Base-by-base conservation (phyloP, 2,113 vertebrate species). In the Trematomus loennbergii region DNA sequence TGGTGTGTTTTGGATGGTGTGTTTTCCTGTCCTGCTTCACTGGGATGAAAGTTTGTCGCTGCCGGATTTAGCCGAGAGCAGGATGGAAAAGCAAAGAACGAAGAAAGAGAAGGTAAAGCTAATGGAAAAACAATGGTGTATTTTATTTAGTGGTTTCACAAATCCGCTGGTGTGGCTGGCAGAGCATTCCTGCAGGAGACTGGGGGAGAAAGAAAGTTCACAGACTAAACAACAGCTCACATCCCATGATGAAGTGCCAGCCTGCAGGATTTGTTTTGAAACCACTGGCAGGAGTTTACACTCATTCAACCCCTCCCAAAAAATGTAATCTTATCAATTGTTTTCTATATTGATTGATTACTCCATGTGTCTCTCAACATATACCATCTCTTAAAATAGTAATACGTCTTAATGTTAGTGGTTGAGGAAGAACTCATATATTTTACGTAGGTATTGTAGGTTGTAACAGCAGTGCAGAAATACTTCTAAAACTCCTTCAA, bases 71-170 rank as follows among this genome's bases (percentile, higher is more conserved):
- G 80, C 85, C 75, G 86, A 82, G 79, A 74, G 64, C 89, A 84
- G 87, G 83, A 95, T 95, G 94, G 94, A 95, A 91, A 95, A 94
- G 88, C 91, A 78, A 43, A 91, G 82, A 72, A 25, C 79, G 22
- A 93, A 87, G 88, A 93, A 91, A 89, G 94, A 95, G 63, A 95
- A 95, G 94, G 94, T 95, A 92, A 94, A 7, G 7, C 36, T 40
- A 29, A 18, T 4, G 13, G 46, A 61, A 53, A 74, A 80, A 49
- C 20, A 15, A 5, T 0, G 45, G 0, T 0, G 10, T 4, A 71
- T 17, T 49, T 72, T 46, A 64, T 60, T 40, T 53, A 18, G 18
- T 3, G 74, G 15, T 60, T 58, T 36, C 45, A 25, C 13, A 12
- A 33, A 84, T 12, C 10, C 36, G 5, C 11, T 7, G 40, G 0